A percentile compares a stretch with the other conserved stretches of the same genome.
Evolutionary conservation across 2,888 invertebrate genomes (phyloP).

Genomic region (Drosophila cognata): DNA sequence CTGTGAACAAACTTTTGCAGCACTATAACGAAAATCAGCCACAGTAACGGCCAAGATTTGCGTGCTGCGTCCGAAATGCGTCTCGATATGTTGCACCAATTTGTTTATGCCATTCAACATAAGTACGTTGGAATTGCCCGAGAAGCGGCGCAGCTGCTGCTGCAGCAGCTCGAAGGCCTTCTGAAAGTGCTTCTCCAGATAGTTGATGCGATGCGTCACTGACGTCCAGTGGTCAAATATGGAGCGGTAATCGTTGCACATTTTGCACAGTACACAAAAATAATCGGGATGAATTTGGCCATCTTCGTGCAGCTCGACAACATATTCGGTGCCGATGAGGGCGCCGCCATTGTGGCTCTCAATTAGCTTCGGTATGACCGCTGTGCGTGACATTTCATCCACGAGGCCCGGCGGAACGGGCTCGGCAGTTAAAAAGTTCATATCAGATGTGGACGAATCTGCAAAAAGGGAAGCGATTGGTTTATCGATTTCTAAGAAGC

Average conservation of each 20-base stretch:
- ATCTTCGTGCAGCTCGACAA: conserved; percentile 90
- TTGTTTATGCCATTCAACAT: conserved; percentile 21
- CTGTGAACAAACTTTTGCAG: conserved; percentile 87
- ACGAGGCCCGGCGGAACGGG: conserved; percentile 90
- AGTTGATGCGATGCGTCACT: conserved; percentile 90
- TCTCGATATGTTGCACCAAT: conserved; percentile 89
- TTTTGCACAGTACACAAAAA: conserved; percentile 91
- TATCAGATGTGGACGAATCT: conserved; percentile 38
- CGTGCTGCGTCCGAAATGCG: conserved; percentile 89
- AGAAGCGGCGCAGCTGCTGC: conserved; percentile 46
- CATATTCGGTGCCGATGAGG: conserved; percentile 91
- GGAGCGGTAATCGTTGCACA: conserved; percentile 91
- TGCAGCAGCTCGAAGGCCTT: conserved; percentile 86
- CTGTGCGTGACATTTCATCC: conserved; percentile 86
- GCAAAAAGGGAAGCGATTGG: conserved; percentile 21
- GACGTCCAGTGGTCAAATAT: conserved; percentile 92
- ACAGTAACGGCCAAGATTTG: conserved; percentile 88
- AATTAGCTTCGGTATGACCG: conserved; percentile 86
- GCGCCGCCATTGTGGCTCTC: conserved; percentile 85
- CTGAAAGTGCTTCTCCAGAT: conserved; percentile 86
- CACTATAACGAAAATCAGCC: conserved; percentile 89
- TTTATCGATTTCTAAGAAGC: neutral
- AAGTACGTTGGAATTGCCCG: conserved; percentile 18
- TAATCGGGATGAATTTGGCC: conserved; percentile 90
- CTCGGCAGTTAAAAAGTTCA: conserved; percentile 87